Conservation (phyloP, 2,797 vertebrate genomes). For the Neosalanx taihuensis region DNA sequence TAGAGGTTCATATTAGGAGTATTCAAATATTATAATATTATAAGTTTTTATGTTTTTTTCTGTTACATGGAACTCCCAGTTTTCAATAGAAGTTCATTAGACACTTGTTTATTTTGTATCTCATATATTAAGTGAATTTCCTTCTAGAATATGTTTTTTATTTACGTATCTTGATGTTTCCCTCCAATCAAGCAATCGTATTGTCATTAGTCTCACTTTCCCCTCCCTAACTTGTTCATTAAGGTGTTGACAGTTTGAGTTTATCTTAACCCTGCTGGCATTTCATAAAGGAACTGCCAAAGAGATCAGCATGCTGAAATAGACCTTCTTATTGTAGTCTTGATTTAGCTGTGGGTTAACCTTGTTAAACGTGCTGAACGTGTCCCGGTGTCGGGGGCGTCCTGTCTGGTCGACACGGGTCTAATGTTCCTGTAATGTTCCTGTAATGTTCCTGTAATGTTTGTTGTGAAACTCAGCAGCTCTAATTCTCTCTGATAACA, state of each 20-base stretch:
- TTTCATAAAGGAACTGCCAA: neutral
- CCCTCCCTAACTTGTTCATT: neutral
- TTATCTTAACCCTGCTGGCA: neutral
- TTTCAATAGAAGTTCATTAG: no score
- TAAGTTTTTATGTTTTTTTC: no score
- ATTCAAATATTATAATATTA: no score
- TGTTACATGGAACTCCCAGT: no score
- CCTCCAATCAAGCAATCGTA: neutral
- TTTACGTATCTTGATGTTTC: no score
- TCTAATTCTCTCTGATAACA: conserved; percentile 73
- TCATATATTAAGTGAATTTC: no score
- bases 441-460: conserved; percentile 34
- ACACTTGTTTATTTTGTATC: no score
- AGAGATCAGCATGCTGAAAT: conserved; percentile 25
- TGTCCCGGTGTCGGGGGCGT: conserved; percentile 28
- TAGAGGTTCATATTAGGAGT: neutral
- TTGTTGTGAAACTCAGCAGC: conserved; percentile 58
- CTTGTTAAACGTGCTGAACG: neutral
- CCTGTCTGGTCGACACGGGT: conserved; percentile 21
- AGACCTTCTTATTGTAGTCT: conserved; percentile 1
- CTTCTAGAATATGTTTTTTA: no score
- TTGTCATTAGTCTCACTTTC: neutral
- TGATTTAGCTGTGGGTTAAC: conserved; percentile 21
- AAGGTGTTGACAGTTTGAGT: neutral
- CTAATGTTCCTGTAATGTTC: no score